phyloP scores from a whole-genome alignment of 2,888 invertebrate genomes.

The Hypomecis atomaria region DNA sequence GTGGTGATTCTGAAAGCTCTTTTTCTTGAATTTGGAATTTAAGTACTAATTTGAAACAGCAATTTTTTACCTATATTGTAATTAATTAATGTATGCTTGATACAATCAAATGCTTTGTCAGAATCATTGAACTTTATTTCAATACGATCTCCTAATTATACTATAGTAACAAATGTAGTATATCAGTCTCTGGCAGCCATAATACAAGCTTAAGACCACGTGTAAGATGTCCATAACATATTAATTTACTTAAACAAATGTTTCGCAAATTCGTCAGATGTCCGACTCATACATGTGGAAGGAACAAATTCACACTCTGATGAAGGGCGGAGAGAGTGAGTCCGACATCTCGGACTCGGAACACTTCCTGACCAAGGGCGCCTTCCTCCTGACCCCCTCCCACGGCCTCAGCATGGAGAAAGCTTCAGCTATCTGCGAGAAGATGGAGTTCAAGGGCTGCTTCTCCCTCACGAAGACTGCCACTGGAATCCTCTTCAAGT shows the following conservation, averaged over 20 bases:
- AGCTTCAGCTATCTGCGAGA: constrained; percentile 93
- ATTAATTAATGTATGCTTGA: not conserved
- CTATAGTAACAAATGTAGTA: too few relatives aligned
- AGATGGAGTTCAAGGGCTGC: constrained; percentile 94
- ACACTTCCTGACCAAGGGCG: constrained; percentile 92
- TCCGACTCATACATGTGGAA: constrained; percentile 83
- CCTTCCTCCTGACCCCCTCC: constrained; percentile 93
- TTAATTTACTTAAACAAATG: not conserved
- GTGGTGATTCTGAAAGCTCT: constrained; percentile 3
- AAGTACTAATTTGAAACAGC: not conserved
- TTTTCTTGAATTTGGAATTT: too few relatives aligned
- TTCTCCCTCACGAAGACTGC: constrained; percentile 95
- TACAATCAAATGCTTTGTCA: constrained; percentile 6
- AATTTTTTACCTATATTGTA: too few relatives aligned
- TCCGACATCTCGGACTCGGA: constrained; percentile 91
- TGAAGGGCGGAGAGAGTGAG: constrained; percentile 90
- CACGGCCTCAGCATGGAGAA: constrained; percentile 94
- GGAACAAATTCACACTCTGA: constrained; percentile 83
- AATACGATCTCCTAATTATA: too few relatives aligned
- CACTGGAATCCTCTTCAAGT: constrained; percentile 94
- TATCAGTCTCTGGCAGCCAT: too few relatives aligned
- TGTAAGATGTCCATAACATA: not conserved
- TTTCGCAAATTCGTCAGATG: constrained; percentile 61
- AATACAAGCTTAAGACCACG: too few relatives aligned
- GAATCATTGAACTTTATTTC: constrained; percentile 1